Evolutionary conservation across 2,888 invertebrate genomes (phyloP).

Genomic region (Dryococelus australis): DNA sequence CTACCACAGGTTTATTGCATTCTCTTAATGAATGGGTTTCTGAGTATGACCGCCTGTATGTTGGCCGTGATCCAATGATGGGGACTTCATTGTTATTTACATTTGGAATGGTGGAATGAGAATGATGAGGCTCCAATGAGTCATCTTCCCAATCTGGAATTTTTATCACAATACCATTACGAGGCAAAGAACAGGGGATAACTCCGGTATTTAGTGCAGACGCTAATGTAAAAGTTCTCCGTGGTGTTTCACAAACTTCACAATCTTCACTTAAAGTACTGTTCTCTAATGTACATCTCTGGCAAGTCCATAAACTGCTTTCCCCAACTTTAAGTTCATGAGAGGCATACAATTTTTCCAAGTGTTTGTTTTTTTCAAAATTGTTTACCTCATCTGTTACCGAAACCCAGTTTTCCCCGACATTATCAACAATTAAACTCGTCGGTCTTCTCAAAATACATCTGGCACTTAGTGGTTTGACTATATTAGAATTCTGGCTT

Average conservation of each 20-base stretch:
- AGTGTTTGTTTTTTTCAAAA: constrained; percentile 13
- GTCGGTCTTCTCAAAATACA: constrained; percentile 63
- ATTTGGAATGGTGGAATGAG: background rate
- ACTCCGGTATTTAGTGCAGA: constrained; percentile 45
- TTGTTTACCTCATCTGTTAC: background rate
- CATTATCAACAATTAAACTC: constrained; percentile 61
- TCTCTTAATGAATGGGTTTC: constrained; percentile 57
- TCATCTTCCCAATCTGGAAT: constrained; percentile 62
- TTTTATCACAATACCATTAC: constrained; percentile 60
- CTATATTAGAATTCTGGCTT: constrained; percentile 37
- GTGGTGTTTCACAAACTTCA: constrained; percentile 77
- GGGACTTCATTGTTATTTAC: constrained; percentile 21
- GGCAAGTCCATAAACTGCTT: constrained; percentile 68
- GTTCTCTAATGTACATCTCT: constrained; percentile 79
- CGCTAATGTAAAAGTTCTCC: constrained; percentile 54
- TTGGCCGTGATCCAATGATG: constrained; percentile 54
- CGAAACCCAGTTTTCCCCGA: constrained; percentile 21
- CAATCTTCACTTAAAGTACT: constrained; percentile 71
- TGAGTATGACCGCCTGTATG: constrained; percentile 61
- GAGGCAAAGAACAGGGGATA: constrained; percentile 57
- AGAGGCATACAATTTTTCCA: constrained; percentile 12
- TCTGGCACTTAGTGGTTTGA: constrained; percentile 38
- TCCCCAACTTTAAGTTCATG: background rate
- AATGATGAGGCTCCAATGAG: constrained; percentile 24
- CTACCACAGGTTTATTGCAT: constrained; percentile 49